A percentile compares a stretch with the other conserved stretches of the same genome.
These are phyloP conservation scores for Spodoptera picta DNA, from an alignment of 2,888 invertebrate genomes.

Conservation along the genomic window DNA sequence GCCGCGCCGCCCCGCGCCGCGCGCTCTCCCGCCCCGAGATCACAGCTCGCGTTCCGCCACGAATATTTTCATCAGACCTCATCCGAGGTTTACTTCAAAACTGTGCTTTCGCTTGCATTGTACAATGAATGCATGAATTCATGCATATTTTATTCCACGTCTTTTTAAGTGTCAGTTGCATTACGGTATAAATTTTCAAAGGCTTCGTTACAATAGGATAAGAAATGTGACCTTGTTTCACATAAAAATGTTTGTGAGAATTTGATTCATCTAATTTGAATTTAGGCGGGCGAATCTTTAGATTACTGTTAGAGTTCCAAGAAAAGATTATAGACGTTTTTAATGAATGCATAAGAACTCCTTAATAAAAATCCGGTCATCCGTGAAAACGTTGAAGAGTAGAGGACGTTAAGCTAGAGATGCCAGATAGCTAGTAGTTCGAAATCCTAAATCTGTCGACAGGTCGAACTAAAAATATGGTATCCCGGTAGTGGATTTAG, in stretches of 20 bases:
- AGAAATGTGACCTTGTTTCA: background rate
- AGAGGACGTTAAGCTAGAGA: too few relatives aligned
- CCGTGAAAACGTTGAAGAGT: too few relatives aligned
- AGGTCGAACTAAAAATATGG: too few relatives aligned
- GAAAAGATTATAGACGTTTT: too few relatives aligned
- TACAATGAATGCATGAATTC: conserved; percentile 19
- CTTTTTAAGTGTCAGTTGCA: conserved; percentile 20
- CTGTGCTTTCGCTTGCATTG: conserved; percentile 49
- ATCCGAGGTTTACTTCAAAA: conserved; percentile 43
- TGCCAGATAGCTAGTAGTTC: too few relatives aligned
- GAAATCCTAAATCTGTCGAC: too few relatives aligned
- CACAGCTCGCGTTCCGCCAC: conserved; percentile 25
- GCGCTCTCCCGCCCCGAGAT: conserved; percentile 19
- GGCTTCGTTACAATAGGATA: conserved; percentile 7
- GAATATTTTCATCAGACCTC: conserved; percentile 48
- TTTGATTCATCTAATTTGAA: too few relatives aligned
- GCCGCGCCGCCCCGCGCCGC: conserved; percentile 44
- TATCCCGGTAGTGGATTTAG: too few relatives aligned
- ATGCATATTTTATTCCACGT: conserved; percentile 28
- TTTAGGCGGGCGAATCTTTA: too few relatives aligned
- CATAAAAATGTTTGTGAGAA: background rate
- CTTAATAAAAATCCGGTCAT: too few relatives aligned
- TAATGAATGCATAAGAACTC: too few relatives aligned
- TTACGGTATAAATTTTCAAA: conserved; percentile 21
- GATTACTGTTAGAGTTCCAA: too few relatives aligned